Percentiles rank a stretch among this genome's conserved stretches.
Conservation (phyloP, 2,888 invertebrate genomes). For the Formica aserva region DNA sequence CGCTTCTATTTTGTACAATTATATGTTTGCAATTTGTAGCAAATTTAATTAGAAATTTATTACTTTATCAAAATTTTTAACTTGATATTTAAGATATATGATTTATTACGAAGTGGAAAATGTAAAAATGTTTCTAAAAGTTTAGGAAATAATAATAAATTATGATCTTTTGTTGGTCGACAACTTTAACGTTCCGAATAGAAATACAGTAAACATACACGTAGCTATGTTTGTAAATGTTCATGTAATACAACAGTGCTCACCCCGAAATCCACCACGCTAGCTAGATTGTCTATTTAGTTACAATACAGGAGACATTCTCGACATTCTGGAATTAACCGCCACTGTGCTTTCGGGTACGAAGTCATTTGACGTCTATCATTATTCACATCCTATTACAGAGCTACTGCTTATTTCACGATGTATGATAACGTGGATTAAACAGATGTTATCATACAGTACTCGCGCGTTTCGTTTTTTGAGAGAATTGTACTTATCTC, state of each 20-base stretch:
- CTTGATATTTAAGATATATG: background rate
- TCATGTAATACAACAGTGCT: slow-evolving; percentile 1
- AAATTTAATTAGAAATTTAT: slow-evolving; percentile 14
- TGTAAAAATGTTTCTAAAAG: background rate
- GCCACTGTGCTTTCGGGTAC: slow-evolving; percentile 25
- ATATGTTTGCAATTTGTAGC: background rate
- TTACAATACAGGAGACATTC: slow-evolving; percentile 30
- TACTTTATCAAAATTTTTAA: background rate
- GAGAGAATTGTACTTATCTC: background rate
- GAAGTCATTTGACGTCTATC: slow-evolving; percentile 47
- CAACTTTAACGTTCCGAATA: background rate
- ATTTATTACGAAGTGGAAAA: background rate
- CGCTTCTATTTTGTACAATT: slow-evolving; percentile 15
- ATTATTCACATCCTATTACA: slow-evolving; percentile 49
- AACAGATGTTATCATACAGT: slow-evolving; percentile 12
- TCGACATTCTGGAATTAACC: slow-evolving; percentile 38
- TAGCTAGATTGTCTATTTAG: slow-evolving; percentile 40
- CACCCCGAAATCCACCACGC: slow-evolving; percentile 1
- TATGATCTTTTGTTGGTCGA: background rate
- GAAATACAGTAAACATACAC: background rate
- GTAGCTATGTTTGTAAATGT: slow-evolving; percentile 7
- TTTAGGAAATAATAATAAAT: background rate
- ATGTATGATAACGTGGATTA: slow-evolving; percentile 35
- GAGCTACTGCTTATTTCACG: slow-evolving; percentile 6
- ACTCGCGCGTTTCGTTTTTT: slow-evolving; percentile 9